Base-by-base conservation (phyloP, 2,888 invertebrate species). In the Lithophane socia region DNA sequence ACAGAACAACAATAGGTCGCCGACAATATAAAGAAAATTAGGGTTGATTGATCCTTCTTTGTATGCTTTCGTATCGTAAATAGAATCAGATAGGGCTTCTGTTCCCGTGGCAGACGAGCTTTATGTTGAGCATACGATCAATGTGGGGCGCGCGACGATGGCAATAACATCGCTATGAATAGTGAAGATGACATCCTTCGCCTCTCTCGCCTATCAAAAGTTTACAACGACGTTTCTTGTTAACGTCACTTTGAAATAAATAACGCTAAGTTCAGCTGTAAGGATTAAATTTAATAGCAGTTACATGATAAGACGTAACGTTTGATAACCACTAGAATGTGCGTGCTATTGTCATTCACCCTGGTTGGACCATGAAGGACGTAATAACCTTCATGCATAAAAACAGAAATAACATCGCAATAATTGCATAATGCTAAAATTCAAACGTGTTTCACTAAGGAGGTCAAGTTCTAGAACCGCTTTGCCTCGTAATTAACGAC, bases 381-480 rank as follows among this genome's bases (percentile, higher is more conserved):
- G 86, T 87, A 72, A 85, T 87, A 90, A 88, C 90, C 84, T 88
- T 88, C 79, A 90, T 90, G 90, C 90, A 90, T 89, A 90, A 91
- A 92, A 92, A 91, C 86, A 87, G 87, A 88, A 87, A 91, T 89
- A 90, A 88, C 90, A 88, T 88, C 83, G 86, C 84, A 89, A 91
- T 89, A 90, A 93, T 94, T 93, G 93, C 92, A 92, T 93, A 92
- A 94, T 88, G 90, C 91, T 91, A 91, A 92, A 92, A 91, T 88
- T 86, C 88, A 92, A 94, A 94, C 93, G 90, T 91, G 92, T 93
- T 94, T 90, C 87, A 82, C 83, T 91, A 95, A 95, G 92, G 94
- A 92, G 95, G 95, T 94, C 95, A 95, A 95, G 95, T 95, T 95
- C 94, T 93, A 92, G 91, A 91, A 90, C 90, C 87, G 86, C 89